Evolutionary conservation across 2,113 vertebrate genomes (phyloP).

Genomic region (Marmota monax): DNA sequence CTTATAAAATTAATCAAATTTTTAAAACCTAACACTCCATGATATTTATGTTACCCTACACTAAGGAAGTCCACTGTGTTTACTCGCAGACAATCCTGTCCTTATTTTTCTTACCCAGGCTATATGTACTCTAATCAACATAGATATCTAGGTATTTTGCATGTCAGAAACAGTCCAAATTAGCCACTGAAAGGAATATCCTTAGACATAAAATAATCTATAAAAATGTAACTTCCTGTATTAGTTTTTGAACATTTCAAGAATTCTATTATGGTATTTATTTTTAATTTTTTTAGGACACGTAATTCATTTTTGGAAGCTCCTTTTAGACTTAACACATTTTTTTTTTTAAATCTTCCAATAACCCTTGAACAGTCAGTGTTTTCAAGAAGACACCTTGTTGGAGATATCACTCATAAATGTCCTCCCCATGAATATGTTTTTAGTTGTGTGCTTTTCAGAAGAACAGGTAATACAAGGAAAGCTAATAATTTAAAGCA

Average conservation of each 20-base stretch:
- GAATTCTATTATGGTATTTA: not conserved
- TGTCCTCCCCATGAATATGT: not conserved
- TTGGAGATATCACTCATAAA: not conserved
- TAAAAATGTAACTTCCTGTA: not conserved
- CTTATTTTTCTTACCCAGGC: not conserved
- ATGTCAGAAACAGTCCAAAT: not conserved
- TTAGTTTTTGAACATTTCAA: not conserved
- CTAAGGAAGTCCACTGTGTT: not conserved
- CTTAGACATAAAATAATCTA: not conserved
- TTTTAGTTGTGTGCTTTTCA: constrained; percentile 6
- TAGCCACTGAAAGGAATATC: not conserved
- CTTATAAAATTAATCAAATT: not conserved
- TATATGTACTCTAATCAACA: not conserved
- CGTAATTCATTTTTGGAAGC: not conserved
- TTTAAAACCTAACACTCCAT: not conserved
- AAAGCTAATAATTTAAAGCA: constrained; percentile 37
- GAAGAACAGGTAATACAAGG: not conserved
- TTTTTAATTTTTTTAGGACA: not conserved
- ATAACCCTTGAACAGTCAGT: constrained; percentile 10
- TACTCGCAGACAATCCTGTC: not conserved
- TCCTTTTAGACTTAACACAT: not conserved
- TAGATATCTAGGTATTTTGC: not conserved
- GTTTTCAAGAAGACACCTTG: constrained; percentile 41
- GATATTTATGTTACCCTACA: not conserved
- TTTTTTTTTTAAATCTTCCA: not conserved